phyloP scores from a whole-genome alignment of 2,797 vertebrate species.

The Propithecus deckenii region DNA sequence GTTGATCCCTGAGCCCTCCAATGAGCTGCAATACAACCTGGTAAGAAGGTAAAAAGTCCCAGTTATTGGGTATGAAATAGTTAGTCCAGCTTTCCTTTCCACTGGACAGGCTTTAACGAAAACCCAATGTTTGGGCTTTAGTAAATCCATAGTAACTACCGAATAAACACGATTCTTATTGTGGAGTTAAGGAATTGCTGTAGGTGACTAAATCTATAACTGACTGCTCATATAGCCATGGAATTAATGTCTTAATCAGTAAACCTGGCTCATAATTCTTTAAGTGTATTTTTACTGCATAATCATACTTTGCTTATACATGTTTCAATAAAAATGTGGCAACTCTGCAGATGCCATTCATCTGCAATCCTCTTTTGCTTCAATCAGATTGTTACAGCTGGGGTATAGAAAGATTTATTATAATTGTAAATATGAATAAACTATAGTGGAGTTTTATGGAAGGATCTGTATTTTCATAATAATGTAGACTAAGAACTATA shows the following conservation, averaged over 20 bases:
- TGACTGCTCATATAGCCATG: background rate
- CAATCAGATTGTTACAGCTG: constrained; percentile 54
- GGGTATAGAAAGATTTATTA: constrained; percentile 62
- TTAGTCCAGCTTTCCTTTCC: background rate
- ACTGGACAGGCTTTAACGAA: background rate
- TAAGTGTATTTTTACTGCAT: constrained; percentile 47
- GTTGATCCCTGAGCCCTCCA: background rate
- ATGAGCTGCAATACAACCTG: background rate
- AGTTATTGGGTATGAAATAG: background rate
- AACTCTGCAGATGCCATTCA: constrained; percentile 46
- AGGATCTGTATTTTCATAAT: constrained; percentile 51
- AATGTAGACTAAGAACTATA: constrained; percentile 50
- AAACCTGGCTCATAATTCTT: constrained; percentile 27
- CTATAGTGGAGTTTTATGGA: constrained; percentile 60
- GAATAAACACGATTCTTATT: background rate
- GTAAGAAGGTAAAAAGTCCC: background rate
- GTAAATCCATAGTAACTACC: background rate
- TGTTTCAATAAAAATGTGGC: constrained; percentile 56
- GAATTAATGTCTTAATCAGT: constrained; percentile 57
- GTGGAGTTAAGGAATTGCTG: background rate
- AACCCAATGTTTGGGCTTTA: background rate
- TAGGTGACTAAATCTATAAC: background rate
- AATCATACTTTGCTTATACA: constrained; percentile 63
- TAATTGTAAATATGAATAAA: constrained; percentile 74
- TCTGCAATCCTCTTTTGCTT: constrained; percentile 57